Conservation (phyloP, 1,140 invertebrate species). For the Apis dorsata region DNA sequence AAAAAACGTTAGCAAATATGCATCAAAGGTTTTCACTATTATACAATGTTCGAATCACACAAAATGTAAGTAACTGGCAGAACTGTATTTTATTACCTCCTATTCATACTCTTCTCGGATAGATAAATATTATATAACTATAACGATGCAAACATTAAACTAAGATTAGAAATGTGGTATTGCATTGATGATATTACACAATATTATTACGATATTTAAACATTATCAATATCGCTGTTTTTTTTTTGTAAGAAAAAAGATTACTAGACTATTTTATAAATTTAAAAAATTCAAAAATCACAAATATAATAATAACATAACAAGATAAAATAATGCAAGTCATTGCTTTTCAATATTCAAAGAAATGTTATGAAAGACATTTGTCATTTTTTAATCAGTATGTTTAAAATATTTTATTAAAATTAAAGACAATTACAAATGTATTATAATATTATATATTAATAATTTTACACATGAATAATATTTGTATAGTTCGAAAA, state of each 20-base stretch:
- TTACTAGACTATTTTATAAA: not conserved
- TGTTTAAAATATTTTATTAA: not conserved
- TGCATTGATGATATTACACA: not conserved
- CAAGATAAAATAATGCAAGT: no score
- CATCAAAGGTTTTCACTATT: no score
- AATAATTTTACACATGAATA: no score
- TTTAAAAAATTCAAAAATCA: not conserved
- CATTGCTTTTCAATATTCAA: not conserved
- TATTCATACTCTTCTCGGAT: not conserved
- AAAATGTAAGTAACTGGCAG: not conserved
- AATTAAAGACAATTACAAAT: not conserved
- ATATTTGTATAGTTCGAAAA: no score
- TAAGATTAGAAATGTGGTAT: not conserved
- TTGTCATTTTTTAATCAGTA: not conserved
- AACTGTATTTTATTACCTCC: not conserved
- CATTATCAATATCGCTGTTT: not conserved
- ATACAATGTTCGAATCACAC: not conserved
- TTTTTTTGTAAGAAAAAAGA: not conserved
- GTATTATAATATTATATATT: not conserved
- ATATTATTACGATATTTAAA: not conserved
- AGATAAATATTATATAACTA: conserved; percentile 17
- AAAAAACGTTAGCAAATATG: not conserved
- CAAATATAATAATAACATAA: no score
- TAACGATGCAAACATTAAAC: not conserved
- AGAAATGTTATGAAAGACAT: not conserved